Evolutionary conservation across 2,797 vertebrate genomes (phyloP), one percentile per base, ranked within the genome.

Genomic region (Rallus crepitans): DNA sequence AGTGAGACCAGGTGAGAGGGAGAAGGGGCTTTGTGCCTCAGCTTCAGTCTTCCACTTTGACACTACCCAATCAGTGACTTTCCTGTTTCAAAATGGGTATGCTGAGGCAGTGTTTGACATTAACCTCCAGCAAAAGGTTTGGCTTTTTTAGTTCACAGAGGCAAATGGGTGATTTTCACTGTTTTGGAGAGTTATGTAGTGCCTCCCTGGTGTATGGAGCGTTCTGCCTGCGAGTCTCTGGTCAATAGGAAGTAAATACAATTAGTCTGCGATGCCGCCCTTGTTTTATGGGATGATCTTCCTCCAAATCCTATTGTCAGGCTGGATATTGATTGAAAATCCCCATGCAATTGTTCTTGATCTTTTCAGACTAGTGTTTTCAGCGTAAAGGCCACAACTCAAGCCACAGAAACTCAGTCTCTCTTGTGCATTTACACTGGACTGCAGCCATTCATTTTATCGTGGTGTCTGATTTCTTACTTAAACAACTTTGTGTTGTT

Each of bases 251-350:
- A 87, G 47, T 65, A 82, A 80, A 90, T 72, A 35, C 56, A 90
- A 59, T 77, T 72, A 82, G 47, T 69, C 40, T 66, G 80, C 0
- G 0, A 10, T 86, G 42, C 42, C 0, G 0, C 63, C 35, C 37
- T 5, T 88, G 61, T 78, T 90, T 90, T 75, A 31, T 61, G 80
- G 93, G 64, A 66, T 65, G 76, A 86, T 95, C 57, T 83, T 63
- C 57, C n/a, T 83, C 80, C 77, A 89, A 59, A 92, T 93, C 83
- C 77, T 59, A 8, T 77, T 93, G 72, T 83, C 52, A 80, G 80
- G 60, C 76, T 82, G 69, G 76, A 55, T 76, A 81, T 39, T 0
- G 20, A 86, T 93, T 93, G 69, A 86, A 77, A 81, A 50, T 77
- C 52, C 37, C 33, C 35, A 23, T 24, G 31, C 60, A 77, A 1